Evolutionary conservation across 1,140 invertebrate species (phyloP).

Genomic region (Apis laboriosa): DNA sequence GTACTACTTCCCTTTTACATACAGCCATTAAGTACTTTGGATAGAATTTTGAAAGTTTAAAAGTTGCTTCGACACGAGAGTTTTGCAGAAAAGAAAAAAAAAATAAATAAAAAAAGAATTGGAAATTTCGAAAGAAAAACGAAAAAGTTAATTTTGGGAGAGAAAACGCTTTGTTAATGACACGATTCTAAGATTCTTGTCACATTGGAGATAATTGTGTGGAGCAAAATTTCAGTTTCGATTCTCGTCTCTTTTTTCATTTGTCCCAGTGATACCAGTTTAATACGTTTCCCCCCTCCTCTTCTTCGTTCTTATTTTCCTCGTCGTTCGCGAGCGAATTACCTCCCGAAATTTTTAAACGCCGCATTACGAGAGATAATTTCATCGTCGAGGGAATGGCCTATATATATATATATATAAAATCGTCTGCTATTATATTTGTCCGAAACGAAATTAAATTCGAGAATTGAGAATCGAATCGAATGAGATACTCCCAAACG

Average conservation of each 20-base stretch:
- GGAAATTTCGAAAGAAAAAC: neutral
- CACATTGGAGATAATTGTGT: too few species aligned
- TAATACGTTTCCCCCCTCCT: neutral
- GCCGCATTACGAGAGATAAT: constrained; percentile 3
- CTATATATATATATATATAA: neutral
- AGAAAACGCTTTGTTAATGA: neutral
- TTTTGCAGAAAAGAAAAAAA: too few species aligned
- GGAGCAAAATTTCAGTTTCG: neutral
- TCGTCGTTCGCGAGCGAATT: constrained; percentile 5
- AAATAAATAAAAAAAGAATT: neutral
- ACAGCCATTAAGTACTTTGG: too few species aligned
- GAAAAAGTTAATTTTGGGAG: neutral
- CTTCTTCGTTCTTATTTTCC: constrained; percentile 7
- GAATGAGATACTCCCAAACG: neutral
- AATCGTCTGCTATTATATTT: neutral
- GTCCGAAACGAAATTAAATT: too few species aligned
- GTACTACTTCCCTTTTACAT: neutral
- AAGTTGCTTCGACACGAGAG: neutral
- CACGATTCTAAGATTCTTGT: neutral
- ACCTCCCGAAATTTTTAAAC: neutral
- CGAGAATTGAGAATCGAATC: neutral
- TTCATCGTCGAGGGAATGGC: neutral
- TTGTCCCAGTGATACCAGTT: constrained; percentile 1
- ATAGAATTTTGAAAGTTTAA: too few species aligned
- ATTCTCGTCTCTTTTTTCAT: constrained; percentile 28